Conservation (phyloP, 2,113 vertebrate genomes). For the Coturnix japonica region DNA sequence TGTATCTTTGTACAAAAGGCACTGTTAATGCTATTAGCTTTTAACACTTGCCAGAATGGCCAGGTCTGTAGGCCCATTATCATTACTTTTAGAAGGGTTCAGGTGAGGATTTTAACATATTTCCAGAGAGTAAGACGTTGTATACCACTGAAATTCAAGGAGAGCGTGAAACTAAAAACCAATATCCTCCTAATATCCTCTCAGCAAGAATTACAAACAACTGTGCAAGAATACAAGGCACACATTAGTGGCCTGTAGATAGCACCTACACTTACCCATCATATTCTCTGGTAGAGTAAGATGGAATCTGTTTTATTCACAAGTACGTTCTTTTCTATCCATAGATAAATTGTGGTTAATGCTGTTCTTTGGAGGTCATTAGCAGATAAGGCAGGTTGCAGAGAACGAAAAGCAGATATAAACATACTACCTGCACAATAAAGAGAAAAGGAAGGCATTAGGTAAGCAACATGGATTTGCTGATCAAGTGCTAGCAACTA, state of each 20-base stretch:
- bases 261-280: background rate
- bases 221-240: background rate
- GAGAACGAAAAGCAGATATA: background rate
- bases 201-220: background rate
- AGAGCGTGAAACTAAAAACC: background rate
- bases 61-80: background rate
- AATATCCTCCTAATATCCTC: accelerated
- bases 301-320: background rate
- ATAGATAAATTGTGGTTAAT: background rate
- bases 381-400: background rate
- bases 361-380: accelerated
- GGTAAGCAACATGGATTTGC: background rate
- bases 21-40: background rate
- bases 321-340: background rate
- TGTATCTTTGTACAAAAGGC: background rate
- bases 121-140: background rate
- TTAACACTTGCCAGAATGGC: background rate
- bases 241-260: background rate
- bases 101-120: background rate
- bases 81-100: background rate
- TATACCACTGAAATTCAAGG: background rate
- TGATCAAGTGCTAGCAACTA: background rate
- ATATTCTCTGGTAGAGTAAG: background rate
- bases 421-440: background rate
- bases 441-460: background rate